Evolutionary conservation across 2,888 invertebrate species (phyloP).

Genomic region (Pristionchus japonicus): DNA sequence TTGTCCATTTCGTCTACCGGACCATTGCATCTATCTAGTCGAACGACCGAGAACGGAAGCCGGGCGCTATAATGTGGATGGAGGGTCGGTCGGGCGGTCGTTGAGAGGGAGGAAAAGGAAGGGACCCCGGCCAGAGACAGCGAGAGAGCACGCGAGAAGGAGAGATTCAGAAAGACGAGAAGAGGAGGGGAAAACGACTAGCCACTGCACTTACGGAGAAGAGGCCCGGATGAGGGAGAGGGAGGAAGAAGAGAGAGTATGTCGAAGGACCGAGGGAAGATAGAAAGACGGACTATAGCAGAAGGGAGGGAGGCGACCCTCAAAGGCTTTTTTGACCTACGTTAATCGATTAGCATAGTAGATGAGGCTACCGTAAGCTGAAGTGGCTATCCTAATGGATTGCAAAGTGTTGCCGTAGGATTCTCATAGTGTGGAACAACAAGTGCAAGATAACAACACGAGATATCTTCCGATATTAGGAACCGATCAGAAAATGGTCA

Average conservation of each 20-base stretch:
- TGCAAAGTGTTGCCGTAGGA: too few relatives aligned
- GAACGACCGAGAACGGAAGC: slow-evolving; percentile 11
- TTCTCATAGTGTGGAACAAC: too few relatives aligned
- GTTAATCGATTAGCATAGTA: not conserved
- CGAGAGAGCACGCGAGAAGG: too few relatives aligned
- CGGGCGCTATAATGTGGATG: not conserved
- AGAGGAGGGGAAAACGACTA: slow-evolving; percentile 28
- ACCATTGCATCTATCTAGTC: too few relatives aligned
- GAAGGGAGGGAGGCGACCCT: not conserved
- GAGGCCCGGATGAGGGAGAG: not conserved
- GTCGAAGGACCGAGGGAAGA: not conserved
- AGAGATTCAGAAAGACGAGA: not conserved
- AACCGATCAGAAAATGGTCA: too few relatives aligned
- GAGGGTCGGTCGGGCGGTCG: not conserved
- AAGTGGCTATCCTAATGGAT: too few relatives aligned
- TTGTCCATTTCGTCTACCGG: not conserved
- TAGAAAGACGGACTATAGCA: slow-evolving; percentile 39
- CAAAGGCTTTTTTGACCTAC: not conserved
- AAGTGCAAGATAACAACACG: too few relatives aligned
- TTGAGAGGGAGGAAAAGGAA: not conserved
- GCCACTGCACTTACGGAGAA: slow-evolving; percentile 32
- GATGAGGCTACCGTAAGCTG: too few relatives aligned
- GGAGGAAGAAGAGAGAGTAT: slow-evolving; percentile 28
- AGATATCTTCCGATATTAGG: too few relatives aligned
- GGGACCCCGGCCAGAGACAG: too few relatives aligned